phyloP scores from a whole-genome alignment of 2,113 vertebrate genomes.

The Onychorhynchus coronatus region DNA sequence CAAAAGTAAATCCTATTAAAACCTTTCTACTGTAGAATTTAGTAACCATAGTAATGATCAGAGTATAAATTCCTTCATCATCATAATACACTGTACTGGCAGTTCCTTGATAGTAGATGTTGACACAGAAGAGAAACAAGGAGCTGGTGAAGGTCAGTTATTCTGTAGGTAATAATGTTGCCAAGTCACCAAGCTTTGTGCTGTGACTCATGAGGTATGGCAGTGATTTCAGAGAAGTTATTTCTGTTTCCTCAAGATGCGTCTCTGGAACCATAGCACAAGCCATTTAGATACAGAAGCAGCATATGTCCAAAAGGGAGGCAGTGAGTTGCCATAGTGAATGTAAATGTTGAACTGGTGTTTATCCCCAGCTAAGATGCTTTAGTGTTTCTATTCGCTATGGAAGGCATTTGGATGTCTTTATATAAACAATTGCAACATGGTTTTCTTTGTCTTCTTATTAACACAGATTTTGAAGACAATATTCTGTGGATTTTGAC shows the following conservation, averaged over 20 bases:
- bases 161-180: neutral
- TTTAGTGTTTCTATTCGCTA: neutral
- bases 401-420: neutral
- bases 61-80: neutral
- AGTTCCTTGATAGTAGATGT: neutral
- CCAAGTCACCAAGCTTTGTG: neutral
- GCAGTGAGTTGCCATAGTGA: slow-evolving; percentile 4
- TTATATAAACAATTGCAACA: neutral
- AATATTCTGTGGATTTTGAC: neutral
- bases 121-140: neutral
- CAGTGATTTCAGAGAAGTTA: neutral
- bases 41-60: slow-evolving; percentile 35
- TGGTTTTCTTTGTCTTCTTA: neutral
- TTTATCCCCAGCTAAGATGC: neutral
- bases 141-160: neutral
- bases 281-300: neutral
- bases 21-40: neutral
- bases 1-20: neutral
- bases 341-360: slow-evolving; percentile 11
- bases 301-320: neutral
- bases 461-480: neutral
- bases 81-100: neutral
- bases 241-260: neutral
- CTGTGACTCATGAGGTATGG: neutral
- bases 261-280: neutral